A percentile compares a stretch with the other conserved stretches of the same genome.
These are phyloP conservation scores for Drosophila leontia DNA, from an alignment of 1,140 invertebrate species.

Conservation along the genomic window DNA sequence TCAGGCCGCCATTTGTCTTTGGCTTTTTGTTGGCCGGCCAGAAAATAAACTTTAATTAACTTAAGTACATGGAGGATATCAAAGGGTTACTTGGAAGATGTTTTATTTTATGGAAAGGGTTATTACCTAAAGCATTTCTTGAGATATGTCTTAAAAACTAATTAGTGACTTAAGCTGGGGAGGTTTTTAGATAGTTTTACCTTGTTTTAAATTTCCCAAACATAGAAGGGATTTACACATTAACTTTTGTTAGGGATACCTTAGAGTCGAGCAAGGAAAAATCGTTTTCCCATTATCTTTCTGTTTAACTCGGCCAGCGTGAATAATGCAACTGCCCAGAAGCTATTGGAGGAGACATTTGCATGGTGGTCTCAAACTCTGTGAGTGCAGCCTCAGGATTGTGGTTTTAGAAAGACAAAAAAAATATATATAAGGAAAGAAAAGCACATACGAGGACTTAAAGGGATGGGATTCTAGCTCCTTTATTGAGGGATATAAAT, in stretches of 20 bases:
- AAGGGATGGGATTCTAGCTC: background rate
- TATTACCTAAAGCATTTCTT: background rate
- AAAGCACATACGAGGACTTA: background rate
- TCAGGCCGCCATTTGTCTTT: slow-evolving; percentile 55
- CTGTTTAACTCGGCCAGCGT: slow-evolving; percentile 20
- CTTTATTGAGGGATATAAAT: background rate
- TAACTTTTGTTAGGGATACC: slow-evolving; percentile 12
- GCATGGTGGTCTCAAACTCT: slow-evolving; percentile 4
- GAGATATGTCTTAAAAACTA: no score
- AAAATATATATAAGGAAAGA: background rate
- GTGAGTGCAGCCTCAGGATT: slow-evolving; percentile 38
- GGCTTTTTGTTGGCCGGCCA: slow-evolving; percentile 39
- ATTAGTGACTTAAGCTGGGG: background rate
- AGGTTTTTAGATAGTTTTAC: background rate
- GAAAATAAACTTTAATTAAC: slow-evolving; percentile 75
- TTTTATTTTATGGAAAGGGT: background rate
- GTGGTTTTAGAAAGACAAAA: slow-evolving; percentile 22
- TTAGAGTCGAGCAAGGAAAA: background rate
- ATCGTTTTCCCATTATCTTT: background rate
- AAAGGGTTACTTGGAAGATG: background rate
- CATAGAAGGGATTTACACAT: background rate
- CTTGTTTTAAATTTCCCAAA: background rate
- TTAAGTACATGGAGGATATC: slow-evolving; percentile 59
- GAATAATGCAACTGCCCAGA: slow-evolving; percentile 51
- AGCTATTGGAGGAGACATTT: slow-evolving; percentile 26